These are phyloP conservation scores for Perizoma affinitatum DNA, from an alignment of 2,888 invertebrate genomes.

Conservation along the genomic window DNA sequence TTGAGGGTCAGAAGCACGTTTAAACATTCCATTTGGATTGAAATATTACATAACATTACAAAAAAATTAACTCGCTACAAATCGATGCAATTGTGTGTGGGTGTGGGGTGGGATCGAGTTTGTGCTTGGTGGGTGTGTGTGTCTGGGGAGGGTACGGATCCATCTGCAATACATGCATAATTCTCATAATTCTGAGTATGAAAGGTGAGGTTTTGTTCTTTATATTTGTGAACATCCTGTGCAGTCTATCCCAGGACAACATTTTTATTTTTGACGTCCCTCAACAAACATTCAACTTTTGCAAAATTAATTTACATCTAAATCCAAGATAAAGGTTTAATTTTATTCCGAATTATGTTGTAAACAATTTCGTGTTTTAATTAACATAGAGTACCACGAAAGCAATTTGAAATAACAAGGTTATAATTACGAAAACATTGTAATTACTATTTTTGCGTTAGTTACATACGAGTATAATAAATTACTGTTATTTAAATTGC, in stretches of 20 bases:
- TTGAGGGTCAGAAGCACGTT: too few species aligned
- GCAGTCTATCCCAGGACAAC: conserved; percentile 11
- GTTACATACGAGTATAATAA: too few species aligned
- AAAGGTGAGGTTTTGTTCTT: neutral
- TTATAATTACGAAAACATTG: neutral
- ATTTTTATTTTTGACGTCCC: conserved; percentile 29
- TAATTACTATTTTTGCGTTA: neutral
- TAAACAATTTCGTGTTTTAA: conserved; percentile 31
- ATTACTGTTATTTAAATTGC: too few species aligned
- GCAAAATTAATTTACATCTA: conserved; percentile 42
- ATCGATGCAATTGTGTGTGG: too few species aligned
- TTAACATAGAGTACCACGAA: conserved; percentile 14
- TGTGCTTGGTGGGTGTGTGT: too few species aligned
- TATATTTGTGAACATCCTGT: conserved; percentile 1
- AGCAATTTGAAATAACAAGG: conserved; percentile 10
- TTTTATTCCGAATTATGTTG: conserved; percentile 36
- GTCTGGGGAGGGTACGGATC: too few species aligned
- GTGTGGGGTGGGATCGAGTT: too few species aligned
- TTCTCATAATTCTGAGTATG: too few species aligned
- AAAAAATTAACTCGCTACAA: too few species aligned
- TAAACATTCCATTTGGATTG: too few species aligned
- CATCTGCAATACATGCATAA: too few species aligned
- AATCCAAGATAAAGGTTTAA: conserved; percentile 39
- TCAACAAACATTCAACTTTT: conserved; percentile 36
- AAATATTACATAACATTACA: too few species aligned